Base-by-base conservation (phyloP, 2,888 invertebrate species). In the Microchrysa polita region DNA sequence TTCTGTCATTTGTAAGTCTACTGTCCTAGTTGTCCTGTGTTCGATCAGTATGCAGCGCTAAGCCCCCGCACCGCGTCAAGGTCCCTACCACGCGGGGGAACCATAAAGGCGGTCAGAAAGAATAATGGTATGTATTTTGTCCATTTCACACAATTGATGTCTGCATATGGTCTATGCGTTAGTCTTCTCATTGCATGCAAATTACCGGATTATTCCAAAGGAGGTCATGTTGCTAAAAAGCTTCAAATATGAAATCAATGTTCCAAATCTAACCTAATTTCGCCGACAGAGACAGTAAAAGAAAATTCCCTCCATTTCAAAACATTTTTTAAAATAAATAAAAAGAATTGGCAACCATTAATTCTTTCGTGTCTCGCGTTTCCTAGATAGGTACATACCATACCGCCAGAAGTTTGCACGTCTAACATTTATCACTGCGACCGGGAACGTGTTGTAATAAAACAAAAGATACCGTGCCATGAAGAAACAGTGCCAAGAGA, bases 201-300 rank as follows among this genome's bases (percentile, higher is more conserved):
- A 2, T 34, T n/a, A n/a, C n/a, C n/a, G n/a, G n/a, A n/a, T n/a
- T n/a, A n/a, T n/a, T n/a, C n/a, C n/a, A n/a, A n/a, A 42, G 42
- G 7, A 12, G 48, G 48, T n/a, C 48, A 48, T 7, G 4, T 48
- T 48, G 14, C 12, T n/a, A 48, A 48, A n/a, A 4, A 12, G 16
- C 48, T n/a, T 10, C 10, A 14, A n/a, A n/a, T n/a, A n/a, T n/a
- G n/a, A 20, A 65, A 65, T 16, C 7, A 65, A 44, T 44, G 65
- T 48, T 34, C 14, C 44, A 44, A 65, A 65, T 65, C 65, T 48
- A 65, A 48, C 65, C 65, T 44, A 65, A 5, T 65, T 65, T 18
- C 44, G 14, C 34, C 18, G n/a, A 34, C 27, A 34, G 27, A 34
- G 7, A 7, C 27, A 34, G 27, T 48, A 48, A 44, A 65, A 65